These are phyloP conservation scores for Phyllotreta cruciferae DNA, from an alignment of 2,888 invertebrate genomes.

Conservation along the genomic window DNA sequence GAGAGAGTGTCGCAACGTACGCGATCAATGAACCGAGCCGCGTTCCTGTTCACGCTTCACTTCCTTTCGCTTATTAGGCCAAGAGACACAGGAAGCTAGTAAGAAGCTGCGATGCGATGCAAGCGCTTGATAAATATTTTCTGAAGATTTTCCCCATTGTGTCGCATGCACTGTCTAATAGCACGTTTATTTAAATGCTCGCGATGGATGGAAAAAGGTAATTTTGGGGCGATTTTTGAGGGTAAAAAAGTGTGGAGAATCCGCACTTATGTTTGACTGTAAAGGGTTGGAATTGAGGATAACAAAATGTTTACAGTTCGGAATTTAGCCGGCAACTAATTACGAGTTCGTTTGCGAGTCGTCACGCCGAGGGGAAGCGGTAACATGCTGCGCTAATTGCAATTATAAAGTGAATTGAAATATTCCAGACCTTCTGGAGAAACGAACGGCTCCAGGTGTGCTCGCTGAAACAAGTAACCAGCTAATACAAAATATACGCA, in stretches of 20 bases:
- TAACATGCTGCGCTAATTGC: slow-evolving; percentile 46
- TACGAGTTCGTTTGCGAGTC: slow-evolving; percentile 44
- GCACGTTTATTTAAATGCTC: too few species aligned
- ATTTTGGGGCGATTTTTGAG: too few species aligned
- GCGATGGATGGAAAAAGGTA: too few species aligned
- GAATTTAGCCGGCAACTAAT: slow-evolving; percentile 47
- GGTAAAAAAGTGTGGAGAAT: too few species aligned
- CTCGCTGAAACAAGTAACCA: not conserved
- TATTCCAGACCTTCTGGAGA: slow-evolving; percentile 18
- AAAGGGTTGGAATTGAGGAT: slow-evolving; percentile 37
- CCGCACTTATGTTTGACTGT: slow-evolving; percentile 9
- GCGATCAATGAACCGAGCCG: slow-evolving; percentile 27
- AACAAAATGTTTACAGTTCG: slow-evolving; percentile 41
- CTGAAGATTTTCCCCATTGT: too few species aligned
- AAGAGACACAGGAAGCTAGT: slow-evolving; percentile 8
- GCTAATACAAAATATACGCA: not conserved
- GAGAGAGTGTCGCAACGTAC: slow-evolving; percentile 11
- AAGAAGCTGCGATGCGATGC: slow-evolving; percentile 1
- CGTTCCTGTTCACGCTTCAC: slow-evolving; percentile 19
- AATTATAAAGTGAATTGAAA: slow-evolving; percentile 43
- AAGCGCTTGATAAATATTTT: too few species aligned
- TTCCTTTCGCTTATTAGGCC: slow-evolving; percentile 20
- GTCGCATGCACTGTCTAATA: too few species aligned
- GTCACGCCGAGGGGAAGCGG: slow-evolving; percentile 36
- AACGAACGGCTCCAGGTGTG: not conserved